phyloP scores from a whole-genome alignment of 2,113 vertebrate species.

The Oreochromis aureus region DNA sequence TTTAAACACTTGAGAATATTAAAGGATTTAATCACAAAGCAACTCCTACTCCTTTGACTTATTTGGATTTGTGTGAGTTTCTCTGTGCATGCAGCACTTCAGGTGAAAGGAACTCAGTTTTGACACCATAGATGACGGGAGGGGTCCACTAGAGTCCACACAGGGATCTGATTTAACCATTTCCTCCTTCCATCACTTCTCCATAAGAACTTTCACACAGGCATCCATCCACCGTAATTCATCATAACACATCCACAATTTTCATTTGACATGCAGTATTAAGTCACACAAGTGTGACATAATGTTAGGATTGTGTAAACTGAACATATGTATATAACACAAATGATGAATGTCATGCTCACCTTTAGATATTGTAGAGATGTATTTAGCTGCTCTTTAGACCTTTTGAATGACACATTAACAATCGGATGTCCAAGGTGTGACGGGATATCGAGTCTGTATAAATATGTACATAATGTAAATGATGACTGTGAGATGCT shows the following conservation, averaged over 20 bases:
- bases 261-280: neutral
- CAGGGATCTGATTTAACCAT: neutral
- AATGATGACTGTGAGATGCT: slow-evolving; percentile 8
- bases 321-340: slow-evolving; percentile 8
- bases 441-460: neutral
- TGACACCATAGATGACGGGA: neutral
- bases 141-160: neutral
- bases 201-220: neutral
- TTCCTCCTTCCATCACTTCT: neutral
- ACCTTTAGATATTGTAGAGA: slow-evolving; percentile 9
- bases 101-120: neutral
- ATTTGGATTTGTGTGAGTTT: slow-evolving; percentile 49
- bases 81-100: neutral
- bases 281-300: neutral
- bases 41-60: slow-evolving; percentile 31
- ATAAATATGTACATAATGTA: slow-evolving; percentile 51
- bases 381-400: neutral
- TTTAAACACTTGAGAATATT: slow-evolving; percentile 55
- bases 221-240: neutral
- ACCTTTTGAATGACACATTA: slow-evolving; percentile 3
- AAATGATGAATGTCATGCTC: slow-evolving; percentile 25
- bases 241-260: neutral
- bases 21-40: slow-evolving; percentile 63
- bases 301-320: neutral
- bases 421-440: neutral